Evolutionary conservation across 2,113 vertebrate genomes (phyloP), one percentile per base, ranked within the genome.

Genomic region (Syrrhaptes paradoxus): DNA sequence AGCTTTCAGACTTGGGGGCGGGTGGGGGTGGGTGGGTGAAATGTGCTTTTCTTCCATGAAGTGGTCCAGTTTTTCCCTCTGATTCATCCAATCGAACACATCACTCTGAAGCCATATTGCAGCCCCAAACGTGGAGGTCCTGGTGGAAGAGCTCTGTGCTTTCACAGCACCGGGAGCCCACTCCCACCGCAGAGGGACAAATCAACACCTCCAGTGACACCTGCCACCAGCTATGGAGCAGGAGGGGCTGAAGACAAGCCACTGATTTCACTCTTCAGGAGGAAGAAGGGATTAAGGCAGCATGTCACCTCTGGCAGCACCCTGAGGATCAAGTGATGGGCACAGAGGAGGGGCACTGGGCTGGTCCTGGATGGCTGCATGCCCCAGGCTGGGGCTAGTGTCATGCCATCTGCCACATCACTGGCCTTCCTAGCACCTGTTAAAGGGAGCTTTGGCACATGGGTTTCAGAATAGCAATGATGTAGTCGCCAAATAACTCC

Each of bases 11-110:
- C 90, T 92, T 92, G 91, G 87, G 92, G 89, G 89, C 31, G 92
- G 85, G 93, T 62, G 82, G 82, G 96, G 59, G 84, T 29, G 90
- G 91, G 80, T 2, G 80, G 95, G 91, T 71, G 24, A 89, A 96
- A 93, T 59, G 77, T 97, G 96, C 89, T 98, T 98, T 96, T 94
- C 59, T 90, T 95, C 86, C 91, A 76, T 92, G 66, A 88, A 82
- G 84, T 90, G 87, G 63, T 96, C 85, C 9, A 2, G 15, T 72
- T 91, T 94, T 94, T 70, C 84, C 94, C 94, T 87, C 90, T 72
- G 92, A 29, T 74, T 92, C 75, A 63, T 83, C 71, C 70, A 46
- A 8, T 72, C 4, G 2, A 55, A 59, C 72, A 55, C 95, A 62
- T 85, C 51, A n/a, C 82, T 93, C 81, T 75, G 83, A 89, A 94